phyloP scores from a whole-genome alignment of 2,113 vertebrate species.

The Kobus ellipsiprymnus region DNA sequence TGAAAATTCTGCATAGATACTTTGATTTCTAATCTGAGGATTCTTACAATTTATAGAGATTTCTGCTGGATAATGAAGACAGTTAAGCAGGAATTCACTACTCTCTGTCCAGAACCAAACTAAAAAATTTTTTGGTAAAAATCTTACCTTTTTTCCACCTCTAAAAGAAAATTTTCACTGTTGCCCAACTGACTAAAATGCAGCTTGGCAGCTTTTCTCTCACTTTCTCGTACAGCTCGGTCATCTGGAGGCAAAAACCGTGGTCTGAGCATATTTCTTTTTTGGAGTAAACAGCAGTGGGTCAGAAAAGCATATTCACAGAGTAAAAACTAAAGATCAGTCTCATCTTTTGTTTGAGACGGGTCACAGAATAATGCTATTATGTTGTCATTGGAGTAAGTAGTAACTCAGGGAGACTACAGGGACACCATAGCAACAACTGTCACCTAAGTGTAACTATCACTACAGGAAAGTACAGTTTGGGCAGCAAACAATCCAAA shows the following conservation, averaged over 20 bases:
- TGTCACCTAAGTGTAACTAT: not conserved
- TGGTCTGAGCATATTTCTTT: not conserved
- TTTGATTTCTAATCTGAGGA: not conserved
- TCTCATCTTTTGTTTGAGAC: slow-evolving; percentile 36
- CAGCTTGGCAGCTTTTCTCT: slow-evolving; percentile 55
- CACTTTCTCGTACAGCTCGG: slow-evolving; percentile 37
- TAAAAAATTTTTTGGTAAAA: not conserved
- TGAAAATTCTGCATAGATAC: not conserved
- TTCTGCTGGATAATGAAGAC: slow-evolving; percentile 12
- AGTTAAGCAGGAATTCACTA: slow-evolving; percentile 27
- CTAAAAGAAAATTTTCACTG: slow-evolving; percentile 59
- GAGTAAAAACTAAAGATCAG: slow-evolving; percentile 42
- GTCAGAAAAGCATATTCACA: slow-evolving; percentile 42
- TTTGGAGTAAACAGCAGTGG: not conserved
- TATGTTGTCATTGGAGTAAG: slow-evolving; percentile 45
- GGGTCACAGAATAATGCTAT: slow-evolving; percentile 54
- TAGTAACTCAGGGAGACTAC: slow-evolving; percentile 50
- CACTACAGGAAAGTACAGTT: not conserved
- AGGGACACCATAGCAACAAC: slow-evolving; percentile 39
- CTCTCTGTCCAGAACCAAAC: not conserved
- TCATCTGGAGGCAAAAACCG: slow-evolving; percentile 55
- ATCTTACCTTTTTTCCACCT: slow-evolving; percentile 65
- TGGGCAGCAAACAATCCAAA: not conserved
- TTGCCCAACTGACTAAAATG: slow-evolving; percentile 62
- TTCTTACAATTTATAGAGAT: not conserved